phyloP scores from a whole-genome alignment of 2,113 vertebrate species.

The Mobula birostris region DNA sequence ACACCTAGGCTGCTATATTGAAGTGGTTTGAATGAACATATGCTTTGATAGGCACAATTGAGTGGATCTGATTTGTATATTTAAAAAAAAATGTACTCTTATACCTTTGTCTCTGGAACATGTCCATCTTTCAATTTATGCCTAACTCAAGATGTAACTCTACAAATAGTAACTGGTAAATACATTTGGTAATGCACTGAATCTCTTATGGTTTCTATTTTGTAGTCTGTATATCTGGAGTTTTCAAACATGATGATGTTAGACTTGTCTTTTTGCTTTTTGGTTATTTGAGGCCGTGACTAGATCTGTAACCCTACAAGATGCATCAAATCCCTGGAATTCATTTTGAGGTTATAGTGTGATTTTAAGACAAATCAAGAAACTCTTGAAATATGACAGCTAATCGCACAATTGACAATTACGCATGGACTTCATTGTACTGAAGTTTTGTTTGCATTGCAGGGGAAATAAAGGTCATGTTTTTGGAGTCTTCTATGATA shows the following conservation, averaged over 20 bases:
- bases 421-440: not conserved
- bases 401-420: not conserved
- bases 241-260: not conserved
- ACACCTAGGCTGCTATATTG: not conserved
- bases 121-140: not conserved
- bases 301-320: not conserved
- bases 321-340: not conserved
- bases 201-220: not conserved
- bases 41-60: not conserved
- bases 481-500: not conserved
- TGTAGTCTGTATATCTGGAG: not conserved
- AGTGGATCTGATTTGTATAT: not conserved
- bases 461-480: too few relatives aligned
- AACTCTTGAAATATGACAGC: not conserved
- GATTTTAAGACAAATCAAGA: not conserved
- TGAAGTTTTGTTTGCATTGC: not conserved
- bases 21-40: not conserved
- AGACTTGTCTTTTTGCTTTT: not conserved
- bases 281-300: not conserved
- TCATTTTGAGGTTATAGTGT: not conserved
- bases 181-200: not conserved
- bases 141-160: not conserved
- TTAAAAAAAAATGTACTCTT: not conserved
- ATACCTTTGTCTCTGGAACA: not conserved
- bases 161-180: not conserved